phyloP scores from a whole-genome alignment of 2,888 invertebrate genomes.

The Lycocerus yunnanus region DNA sequence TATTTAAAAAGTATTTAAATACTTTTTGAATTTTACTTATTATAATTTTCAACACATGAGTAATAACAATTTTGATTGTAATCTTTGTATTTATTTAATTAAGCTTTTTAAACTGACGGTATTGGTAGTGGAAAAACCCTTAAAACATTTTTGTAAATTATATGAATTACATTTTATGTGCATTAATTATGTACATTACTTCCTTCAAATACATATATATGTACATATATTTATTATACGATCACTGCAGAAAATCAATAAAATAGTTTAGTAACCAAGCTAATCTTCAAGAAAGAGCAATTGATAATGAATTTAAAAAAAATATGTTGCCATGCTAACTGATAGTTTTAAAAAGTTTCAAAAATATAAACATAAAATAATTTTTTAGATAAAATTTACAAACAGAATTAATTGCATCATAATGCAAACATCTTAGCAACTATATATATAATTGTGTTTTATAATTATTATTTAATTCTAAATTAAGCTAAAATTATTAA shows the following conservation, averaged over 20 bases:
- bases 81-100: too few relatives aligned
- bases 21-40: too few relatives aligned
- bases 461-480: background rate
- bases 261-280: background rate
- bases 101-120: too few relatives aligned
- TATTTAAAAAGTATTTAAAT: too few relatives aligned
- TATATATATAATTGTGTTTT: background rate
- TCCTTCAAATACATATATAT: too few relatives aligned
- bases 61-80: too few relatives aligned
- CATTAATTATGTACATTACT: too few relatives aligned
- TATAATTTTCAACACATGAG: too few relatives aligned
- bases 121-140: too few relatives aligned
- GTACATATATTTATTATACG: background rate
- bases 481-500: background rate
- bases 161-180: background rate
- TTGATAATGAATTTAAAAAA: background rate
- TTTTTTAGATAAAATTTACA: conserved; percentile 2
- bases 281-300: background rate
- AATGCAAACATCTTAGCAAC: background rate
- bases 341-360: background rate
- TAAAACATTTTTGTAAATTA: background rate
- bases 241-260: background rate
- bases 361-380: background rate
- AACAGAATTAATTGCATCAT: background rate
- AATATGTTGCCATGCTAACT: background rate